A percentile compares a stretch with the other conserved stretches of the same genome.
These are phyloP conservation scores for Ageneiosus marmoratus DNA, from an alignment of 2,113 vertebrate species.

Conservation along the genomic window DNA sequence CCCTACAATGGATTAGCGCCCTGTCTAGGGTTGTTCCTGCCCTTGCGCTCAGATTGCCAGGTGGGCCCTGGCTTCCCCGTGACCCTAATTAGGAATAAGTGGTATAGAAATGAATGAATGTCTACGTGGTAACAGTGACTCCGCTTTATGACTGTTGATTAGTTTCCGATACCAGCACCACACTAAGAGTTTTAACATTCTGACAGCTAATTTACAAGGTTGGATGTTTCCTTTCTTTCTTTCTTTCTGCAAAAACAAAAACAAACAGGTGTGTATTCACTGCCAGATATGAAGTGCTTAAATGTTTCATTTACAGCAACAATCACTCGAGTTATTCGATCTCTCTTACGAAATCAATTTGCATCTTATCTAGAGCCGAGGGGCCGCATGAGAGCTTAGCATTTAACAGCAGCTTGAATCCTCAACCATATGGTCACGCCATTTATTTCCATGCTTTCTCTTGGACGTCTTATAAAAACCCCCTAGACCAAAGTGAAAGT, in stretches of 20 bases:
- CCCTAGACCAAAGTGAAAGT: background rate
- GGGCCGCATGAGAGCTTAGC: background rate
- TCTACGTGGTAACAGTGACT: background rate
- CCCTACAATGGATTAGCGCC: too few species aligned
- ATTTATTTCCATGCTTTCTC: background rate
- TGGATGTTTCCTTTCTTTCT: background rate
- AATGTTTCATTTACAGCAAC: background rate
- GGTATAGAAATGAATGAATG: too few species aligned
- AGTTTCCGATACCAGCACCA: background rate
- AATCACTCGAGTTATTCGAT: background rate
- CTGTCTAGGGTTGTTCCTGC: too few species aligned
- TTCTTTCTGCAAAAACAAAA: background rate
- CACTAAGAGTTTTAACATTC: background rate
- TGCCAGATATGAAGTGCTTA: background rate
- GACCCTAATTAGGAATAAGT: too few species aligned
- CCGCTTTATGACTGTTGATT: background rate
- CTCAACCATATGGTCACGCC: background rate
- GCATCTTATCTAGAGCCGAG: background rate
- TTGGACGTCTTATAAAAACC: background rate
- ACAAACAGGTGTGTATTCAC: background rate
- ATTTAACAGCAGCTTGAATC: background rate
- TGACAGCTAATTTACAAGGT: background rate
- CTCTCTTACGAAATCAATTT: background rate
- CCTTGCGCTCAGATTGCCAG: too few species aligned
- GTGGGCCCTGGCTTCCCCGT: too few species aligned